Evolutionary conservation across 1,140 invertebrate species (phyloP), one percentile per base, ranked within the genome.

Genomic region (Drosophila leontia): DNA sequence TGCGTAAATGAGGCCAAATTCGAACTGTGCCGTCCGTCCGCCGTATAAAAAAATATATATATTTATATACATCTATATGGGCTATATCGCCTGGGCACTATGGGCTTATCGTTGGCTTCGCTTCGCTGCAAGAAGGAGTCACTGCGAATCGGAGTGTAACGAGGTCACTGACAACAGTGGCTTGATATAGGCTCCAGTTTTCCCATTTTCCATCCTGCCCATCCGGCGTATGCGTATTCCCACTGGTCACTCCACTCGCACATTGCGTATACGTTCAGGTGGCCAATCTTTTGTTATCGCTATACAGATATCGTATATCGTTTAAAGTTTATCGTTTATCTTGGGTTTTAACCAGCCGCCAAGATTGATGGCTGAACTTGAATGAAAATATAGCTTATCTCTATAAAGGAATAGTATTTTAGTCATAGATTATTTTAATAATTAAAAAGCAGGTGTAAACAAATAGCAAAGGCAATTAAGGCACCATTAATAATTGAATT

Each of bases 1-100:
- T 79, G 83, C 80, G 64, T 77, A 80, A 87, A 86, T 78, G 84
- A 47, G 84, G 84, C 64, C 85, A 87, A 86, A 50, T 71, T 74
- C 35, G 60, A 47, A 58, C 58, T 77, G 56, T 37, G 55, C 29
- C 55, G 51, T 23, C 34, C 34, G 53, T 39, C 17, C 34, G 68
- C 75, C 47, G 60, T 61, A 60, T 45, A 47, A 47, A 47, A 29
- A 29, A 29, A 47, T 0, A 32, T 6, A 45, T 26, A 17, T 56
- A 17, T 61, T 11, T 47, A 48, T 34, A 12, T 35, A 3, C 34
- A 34, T 42, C 44, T 45, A 45, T 71, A 61, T 70, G 65, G 26
- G 8, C 45, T 48, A 26, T 48, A 48, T 48, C 23, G 45, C 45
- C 45, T 26, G 45, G 45, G 23, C 19, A 26, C 23, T 15, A 13